Evolutionary conservation across 2,888 invertebrate genomes (phyloP).

Genomic region (Timandra comae): DNA sequence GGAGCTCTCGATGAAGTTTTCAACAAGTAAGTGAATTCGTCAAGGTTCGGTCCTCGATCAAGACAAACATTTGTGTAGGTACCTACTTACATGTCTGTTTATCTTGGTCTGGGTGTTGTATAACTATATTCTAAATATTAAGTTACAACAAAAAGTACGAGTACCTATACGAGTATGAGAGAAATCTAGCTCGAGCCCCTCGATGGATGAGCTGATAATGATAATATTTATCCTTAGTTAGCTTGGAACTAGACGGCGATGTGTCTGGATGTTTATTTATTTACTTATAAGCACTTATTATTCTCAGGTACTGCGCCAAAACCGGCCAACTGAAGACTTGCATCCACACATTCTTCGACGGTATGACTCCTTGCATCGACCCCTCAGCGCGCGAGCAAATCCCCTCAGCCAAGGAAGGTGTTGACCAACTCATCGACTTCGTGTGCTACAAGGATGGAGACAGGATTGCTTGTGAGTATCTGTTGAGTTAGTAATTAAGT

Average conservation of each 20-base stretch:
- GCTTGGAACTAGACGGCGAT: no score
- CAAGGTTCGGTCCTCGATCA: no score
- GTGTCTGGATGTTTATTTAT: no score
- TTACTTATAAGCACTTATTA: neutral
- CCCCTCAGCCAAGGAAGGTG: conserved; percentile 76
- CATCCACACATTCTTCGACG: conserved; percentile 72
- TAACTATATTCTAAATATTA: no score
- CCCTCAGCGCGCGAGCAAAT: conserved; percentile 73
- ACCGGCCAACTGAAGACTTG: conserved; percentile 78
- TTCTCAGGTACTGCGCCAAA: conserved; percentile 81
- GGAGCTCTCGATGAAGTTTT: conserved; percentile 85
- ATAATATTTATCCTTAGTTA: no score
- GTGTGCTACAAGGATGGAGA: conserved; percentile 89
- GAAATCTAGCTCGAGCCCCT: no score
- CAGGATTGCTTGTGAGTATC: conserved; percentile 81
- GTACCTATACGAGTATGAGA: no score
- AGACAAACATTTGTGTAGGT: no score
- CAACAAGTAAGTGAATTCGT: conserved; percentile 79
- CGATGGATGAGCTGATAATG: no score
- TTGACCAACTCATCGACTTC: conserved; percentile 83
- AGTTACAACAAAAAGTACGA: no score
- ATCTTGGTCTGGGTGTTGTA: no score
- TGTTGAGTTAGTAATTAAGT: neutral
- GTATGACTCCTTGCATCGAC: conserved; percentile 80
- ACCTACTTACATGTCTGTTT: no score